These are phyloP conservation scores for Acleris literana DNA, from an alignment of 2,888 invertebrate genomes.

Conservation along the genomic window DNA sequence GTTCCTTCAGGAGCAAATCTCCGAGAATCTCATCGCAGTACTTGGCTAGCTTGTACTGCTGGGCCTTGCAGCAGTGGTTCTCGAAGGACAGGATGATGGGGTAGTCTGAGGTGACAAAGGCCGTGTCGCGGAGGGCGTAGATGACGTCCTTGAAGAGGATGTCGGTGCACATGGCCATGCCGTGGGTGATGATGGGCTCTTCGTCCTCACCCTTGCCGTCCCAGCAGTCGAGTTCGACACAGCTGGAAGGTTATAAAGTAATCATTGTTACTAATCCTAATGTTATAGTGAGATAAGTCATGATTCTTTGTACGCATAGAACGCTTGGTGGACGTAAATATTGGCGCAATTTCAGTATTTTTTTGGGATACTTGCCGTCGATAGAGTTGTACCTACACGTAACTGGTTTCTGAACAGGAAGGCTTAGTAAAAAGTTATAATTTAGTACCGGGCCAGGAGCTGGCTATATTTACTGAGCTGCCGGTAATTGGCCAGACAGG, in stretches of 20 bases:
- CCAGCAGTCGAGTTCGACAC: slow-evolving; percentile 99
- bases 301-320: too few species aligned
- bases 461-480: too few species aligned
- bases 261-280: background rate
- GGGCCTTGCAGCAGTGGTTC: slow-evolving; percentile 99
- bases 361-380: too few species aligned
- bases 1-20: slow-evolving; percentile 95
- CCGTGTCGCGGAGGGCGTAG: slow-evolving; percentile 98
- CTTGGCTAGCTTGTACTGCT: slow-evolving; percentile 98
- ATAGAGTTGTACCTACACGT: too few species aligned
- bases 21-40: slow-evolving; percentile 99
- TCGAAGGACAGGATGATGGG: slow-evolving; percentile 99
- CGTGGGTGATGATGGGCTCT: slow-evolving; percentile 99
- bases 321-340: too few species aligned
- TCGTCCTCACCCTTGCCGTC: slow-evolving; percentile 99
- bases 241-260: slow-evolving; percentile 81
- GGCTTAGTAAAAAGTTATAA: too few species aligned
- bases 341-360: too few species aligned
- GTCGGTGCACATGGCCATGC: slow-evolving; percentile 99
- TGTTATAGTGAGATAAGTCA: too few species aligned
- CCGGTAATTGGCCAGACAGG: too few species aligned
- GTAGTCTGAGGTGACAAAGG: slow-evolving; percentile 98
- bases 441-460: too few species aligned
- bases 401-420: too few species aligned
- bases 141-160: slow-evolving; percentile 99